A percentile compares a stretch with the other conserved stretches of the same genome.
phyloP scores from a whole-genome alignment of 2,797 vertebrate genomes.

The Ataeniobius toweri region DNA sequence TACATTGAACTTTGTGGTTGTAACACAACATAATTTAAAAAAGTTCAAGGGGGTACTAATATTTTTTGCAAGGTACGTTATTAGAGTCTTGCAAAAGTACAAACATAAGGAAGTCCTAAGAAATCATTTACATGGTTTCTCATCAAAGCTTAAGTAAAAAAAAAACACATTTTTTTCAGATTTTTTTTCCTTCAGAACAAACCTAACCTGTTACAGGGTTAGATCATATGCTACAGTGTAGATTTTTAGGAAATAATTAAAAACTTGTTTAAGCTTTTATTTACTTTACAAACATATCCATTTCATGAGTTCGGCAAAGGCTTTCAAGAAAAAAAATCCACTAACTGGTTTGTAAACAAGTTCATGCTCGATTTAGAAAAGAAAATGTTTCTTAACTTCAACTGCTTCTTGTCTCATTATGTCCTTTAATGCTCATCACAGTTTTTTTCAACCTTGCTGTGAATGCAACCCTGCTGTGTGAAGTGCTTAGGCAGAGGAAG shows the following conservation, averaged over 20 bases:
- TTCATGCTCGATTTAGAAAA: conserved; percentile 29
- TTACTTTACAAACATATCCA: no score
- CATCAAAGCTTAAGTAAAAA: not conserved
- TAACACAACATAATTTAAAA: no score
- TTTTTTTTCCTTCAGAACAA: not conserved
- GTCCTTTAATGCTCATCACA: conserved; percentile 6
- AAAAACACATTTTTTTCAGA: not conserved
- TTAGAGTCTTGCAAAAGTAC: not conserved
- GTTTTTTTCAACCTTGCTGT: conserved; percentile 1
- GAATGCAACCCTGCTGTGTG: not conserved
- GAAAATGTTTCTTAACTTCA: conserved; percentile 14
- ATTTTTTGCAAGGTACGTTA: not conserved
- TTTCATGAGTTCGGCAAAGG: not conserved
- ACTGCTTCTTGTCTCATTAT: conserved; percentile 30
- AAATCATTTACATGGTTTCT: not conserved
- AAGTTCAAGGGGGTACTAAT: not conserved
- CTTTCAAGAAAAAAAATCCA: not conserved
- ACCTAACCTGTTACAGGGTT: not conserved
- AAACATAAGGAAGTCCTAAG: not conserved
- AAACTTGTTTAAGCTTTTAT: not conserved
- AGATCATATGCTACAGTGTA: not conserved
- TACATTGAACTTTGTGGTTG: no score
- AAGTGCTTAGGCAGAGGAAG: not conserved
- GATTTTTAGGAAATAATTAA: not conserved
- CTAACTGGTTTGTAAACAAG: conserved; percentile 9